phyloP scores from a whole-genome alignment of 2,113 vertebrate genomes.

The Camarhynchus parvulus region DNA sequence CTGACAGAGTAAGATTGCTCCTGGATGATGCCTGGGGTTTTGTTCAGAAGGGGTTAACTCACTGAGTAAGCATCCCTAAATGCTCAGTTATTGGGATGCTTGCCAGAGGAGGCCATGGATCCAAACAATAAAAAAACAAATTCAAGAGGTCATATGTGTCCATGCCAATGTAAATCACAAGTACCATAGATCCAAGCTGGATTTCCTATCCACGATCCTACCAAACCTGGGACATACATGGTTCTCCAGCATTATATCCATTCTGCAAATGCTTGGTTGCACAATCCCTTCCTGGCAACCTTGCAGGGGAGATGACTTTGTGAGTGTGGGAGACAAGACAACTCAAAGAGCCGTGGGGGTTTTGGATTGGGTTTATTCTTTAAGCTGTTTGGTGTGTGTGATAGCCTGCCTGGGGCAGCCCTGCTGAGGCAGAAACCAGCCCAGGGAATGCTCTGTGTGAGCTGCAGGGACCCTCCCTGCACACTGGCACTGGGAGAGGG shows the following conservation, averaged over 20 bases:
- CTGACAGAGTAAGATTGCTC: background rate
- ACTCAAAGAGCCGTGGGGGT: background rate
- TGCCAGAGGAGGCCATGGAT: background rate
- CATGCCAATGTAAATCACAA: background rate
- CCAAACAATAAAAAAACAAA: background rate
- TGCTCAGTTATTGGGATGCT: background rate
- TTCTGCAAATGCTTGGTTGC: background rate
- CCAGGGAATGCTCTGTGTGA: background rate
- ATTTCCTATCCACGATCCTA: background rate
- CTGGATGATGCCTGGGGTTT: background rate
- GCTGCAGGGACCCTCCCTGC: background rate
- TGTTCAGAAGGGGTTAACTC: background rate
- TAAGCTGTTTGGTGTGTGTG: background rate
- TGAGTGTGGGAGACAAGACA: background rate
- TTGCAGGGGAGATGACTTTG: background rate
- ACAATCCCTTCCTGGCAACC: background rate
- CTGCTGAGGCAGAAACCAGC: background rate
- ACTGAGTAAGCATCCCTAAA: background rate
- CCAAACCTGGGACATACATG: rapidly evolving
- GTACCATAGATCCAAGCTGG: background rate
- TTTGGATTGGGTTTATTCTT: background rate
- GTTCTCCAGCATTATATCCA: background rate
- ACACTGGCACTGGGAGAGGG: background rate
- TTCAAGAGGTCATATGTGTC: background rate
- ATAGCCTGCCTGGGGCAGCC: background rate